Percentiles rank a stretch among this genome's conserved stretches.
Evolutionary conservation across 2,797 vertebrate species (phyloP).

Genomic region (Lutjanus campechanus): DNA sequence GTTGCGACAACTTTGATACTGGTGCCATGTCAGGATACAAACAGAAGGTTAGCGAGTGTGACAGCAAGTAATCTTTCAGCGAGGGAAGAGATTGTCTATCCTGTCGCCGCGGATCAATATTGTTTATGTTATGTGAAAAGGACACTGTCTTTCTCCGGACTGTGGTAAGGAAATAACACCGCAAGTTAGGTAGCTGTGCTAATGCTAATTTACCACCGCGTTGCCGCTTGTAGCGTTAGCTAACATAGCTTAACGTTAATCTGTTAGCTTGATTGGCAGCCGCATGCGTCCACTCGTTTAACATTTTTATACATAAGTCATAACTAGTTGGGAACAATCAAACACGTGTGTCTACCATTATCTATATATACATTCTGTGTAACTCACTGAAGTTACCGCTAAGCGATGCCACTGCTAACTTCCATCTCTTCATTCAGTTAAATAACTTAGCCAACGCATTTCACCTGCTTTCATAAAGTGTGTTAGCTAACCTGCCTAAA

Average conservation of each 20-base stretch:
- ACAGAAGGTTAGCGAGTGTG: conserved; percentile 66
- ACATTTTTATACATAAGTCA: not conserved
- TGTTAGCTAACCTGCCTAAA: not conserved
- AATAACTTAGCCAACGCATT: not conserved
- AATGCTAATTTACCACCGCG: conserved; percentile 32
- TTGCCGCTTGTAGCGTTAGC: conserved; percentile 18
- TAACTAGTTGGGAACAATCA: not conserved
- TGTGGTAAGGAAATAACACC: conserved; percentile 57
- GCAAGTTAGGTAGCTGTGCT: not conserved
- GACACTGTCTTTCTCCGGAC: conserved; percentile 27
- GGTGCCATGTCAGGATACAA: conserved; percentile 38
- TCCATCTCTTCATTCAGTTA: not conserved
- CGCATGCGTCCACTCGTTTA: not conserved
- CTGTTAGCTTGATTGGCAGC: conserved; percentile 41
- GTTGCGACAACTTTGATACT: not conserved
- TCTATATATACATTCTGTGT: not conserved
- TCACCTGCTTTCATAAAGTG: not conserved
- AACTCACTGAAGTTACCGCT: not conserved
- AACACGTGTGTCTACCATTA: no score
- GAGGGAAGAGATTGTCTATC: not conserved
- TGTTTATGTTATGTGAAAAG: conserved; percentile 73
- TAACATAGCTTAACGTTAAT: conserved; percentile 21
- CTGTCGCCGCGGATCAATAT: not conserved
- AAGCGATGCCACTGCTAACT: not conserved
- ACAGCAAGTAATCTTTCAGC: conserved; percentile 15